Evolutionary conservation across 1,140 invertebrate genomes (phyloP), one percentile per base, ranked within the genome.

Genomic region (Argopecten irradians): DNA sequence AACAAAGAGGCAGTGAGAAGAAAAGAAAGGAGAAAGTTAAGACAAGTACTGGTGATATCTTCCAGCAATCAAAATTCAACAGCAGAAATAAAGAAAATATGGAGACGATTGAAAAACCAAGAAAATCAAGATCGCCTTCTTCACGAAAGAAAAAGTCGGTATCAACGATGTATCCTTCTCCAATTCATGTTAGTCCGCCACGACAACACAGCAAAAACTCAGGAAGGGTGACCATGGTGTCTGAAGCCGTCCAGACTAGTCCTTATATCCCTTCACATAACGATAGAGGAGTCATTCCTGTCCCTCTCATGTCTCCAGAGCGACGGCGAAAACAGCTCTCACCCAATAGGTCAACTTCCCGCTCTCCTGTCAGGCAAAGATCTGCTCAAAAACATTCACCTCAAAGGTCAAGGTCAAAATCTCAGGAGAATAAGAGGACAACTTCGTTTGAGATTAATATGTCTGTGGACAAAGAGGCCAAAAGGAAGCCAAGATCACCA

Each of bases 91-190:
- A 71, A 71, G 55, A 71, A 71, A 71, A 71, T 11, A n/a, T 71
- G 5, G 55, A 71, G 22, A n/a, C 5, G 55, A 28, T 71, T 71
- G 55, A 71, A 71, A 88, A 85, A 43, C 84, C 84, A 55, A 83
- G 41, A n/a, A 43, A 46, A 34, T 83, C 43, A 19, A 85, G 39
- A 1, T 84, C 83, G 7, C 84, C 84, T 5, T 36, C 41, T 11
- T 35, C n/a, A 5, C 85, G 82, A 82, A 82, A 34, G 39, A 43
- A 43, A 11, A 90, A 89, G 86, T 93, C 93, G 91, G 91, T 90
- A 28, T 90, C 91, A n/a, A 92, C 92, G 8, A 93, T 91, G 86
- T 92, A 91, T 90, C 93, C 93, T 13, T 93, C 93, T 33, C 93
- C 93, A 14, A 91, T 92, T 14, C 82, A 83, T 14, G 89, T 87